Evolutionary conservation across 2,888 invertebrate species (phyloP), one percentile per base, ranked within the genome.

Genomic region (Dryobotodes eremita): DNA sequence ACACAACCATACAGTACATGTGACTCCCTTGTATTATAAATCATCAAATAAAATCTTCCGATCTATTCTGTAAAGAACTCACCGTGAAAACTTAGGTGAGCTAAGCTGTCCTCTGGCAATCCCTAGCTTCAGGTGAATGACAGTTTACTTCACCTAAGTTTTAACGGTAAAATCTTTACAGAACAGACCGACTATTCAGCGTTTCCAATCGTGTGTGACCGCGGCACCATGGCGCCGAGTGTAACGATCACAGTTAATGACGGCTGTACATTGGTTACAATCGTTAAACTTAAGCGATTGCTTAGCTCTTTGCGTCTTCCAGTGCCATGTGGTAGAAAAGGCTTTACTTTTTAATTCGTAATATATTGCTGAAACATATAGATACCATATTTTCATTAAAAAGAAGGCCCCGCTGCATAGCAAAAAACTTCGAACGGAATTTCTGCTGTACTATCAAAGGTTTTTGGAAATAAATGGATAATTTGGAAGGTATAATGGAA

Each of bases 191-290:
- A 13, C 26, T 59, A 0, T 15, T 42, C 13, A 36, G 15, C 55
- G 1, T 57, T 77, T 82, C n/a, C 15, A 62, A 64, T 57, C 17
- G 42, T 55, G n/a, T 70, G 23, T 70, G 46, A 26, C 57, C 66
- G 66, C 64, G 83, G 31, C 79, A 26, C 4, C 15, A 15, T 31
- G 79, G 74, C 83, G 79, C 71, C 79, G 26, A 11, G 11, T 48
- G 48, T 72, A 75, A 83, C 75, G 75, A 79, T 31, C 69, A 17
- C 55, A 42, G 53, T 71, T 75, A 71, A 79, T 79, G 68, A 61
- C 59, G n/a, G 42, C 53, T 69, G 68, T 83, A 82, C 71, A 46
- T 26, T 20, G 10, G 70, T 13, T 59, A 57, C 31, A 48, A 55
- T 79, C 48, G 64, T 69, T 50, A 69, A 82, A 74, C 20, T 78